Percentiles rank a stretch among this genome's conserved stretches.
Evolutionary conservation across 1,140 invertebrate genomes (phyloP).

Genomic region (Drosophila hydei): DNA sequence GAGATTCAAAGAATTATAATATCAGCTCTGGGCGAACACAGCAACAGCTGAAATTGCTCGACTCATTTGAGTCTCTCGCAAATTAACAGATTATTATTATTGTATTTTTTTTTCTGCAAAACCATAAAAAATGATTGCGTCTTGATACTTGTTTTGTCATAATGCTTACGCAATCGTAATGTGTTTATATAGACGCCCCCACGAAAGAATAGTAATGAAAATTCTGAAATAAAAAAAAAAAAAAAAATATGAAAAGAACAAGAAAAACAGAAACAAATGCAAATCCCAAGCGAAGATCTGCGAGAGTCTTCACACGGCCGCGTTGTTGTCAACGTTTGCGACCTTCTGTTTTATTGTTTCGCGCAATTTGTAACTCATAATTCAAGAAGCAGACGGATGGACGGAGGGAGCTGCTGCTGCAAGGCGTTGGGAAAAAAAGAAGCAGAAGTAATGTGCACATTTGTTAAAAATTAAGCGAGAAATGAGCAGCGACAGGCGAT

Average conservation of each 20-base stretch:
- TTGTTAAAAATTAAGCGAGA: slow-evolving; percentile 63
- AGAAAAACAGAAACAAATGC: slow-evolving; percentile 13
- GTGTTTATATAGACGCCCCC: slow-evolving; percentile 21
- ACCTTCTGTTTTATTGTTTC: slow-evolving; percentile 65
- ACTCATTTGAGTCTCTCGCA: background rate
- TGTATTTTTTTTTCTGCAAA: slow-evolving; percentile 2
- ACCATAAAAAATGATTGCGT: slow-evolving; percentile 4
- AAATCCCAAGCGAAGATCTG: slow-evolving; percentile 16
- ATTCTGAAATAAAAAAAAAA: slow-evolving; percentile 17
- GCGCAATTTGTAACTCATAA: slow-evolving; percentile 68
- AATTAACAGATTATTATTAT: slow-evolving; percentile 2
- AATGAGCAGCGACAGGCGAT: slow-evolving; percentile 25
- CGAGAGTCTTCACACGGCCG: slow-evolving; percentile 32
- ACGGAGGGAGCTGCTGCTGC: slow-evolving; percentile 25
- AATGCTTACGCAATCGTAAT: slow-evolving; percentile 61
- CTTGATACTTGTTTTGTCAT: slow-evolving; percentile 9
- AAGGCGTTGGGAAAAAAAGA: slow-evolving; percentile 1
- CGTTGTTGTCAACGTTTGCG: slow-evolving; percentile 54
- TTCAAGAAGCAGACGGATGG: slow-evolving; percentile 29
- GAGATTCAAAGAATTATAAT: too few relatives aligned
- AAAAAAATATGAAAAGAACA: slow-evolving; percentile 3
- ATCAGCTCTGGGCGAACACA: background rate
- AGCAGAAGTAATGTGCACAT: slow-evolving; percentile 61
- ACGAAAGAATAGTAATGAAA: slow-evolving; percentile 45
- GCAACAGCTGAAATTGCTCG: background rate